phyloP scores from a whole-genome alignment of 2,113 vertebrate genomes.

The Willisornis vidua region DNA sequence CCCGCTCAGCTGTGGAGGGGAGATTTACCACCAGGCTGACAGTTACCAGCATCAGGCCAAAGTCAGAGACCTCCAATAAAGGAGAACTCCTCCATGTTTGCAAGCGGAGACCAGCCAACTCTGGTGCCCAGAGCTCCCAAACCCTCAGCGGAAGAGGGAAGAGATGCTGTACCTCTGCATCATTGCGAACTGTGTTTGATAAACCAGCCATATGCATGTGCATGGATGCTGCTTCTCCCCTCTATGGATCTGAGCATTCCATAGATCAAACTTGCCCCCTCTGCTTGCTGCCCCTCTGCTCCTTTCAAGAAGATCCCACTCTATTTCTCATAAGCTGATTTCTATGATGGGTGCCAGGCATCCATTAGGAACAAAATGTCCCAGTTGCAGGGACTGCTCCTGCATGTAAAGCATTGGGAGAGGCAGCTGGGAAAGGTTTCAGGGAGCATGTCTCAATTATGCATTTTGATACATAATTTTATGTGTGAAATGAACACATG shows the following conservation, averaged over 20 bases:
- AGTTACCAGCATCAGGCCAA: not conserved
- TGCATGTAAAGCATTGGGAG: not conserved
- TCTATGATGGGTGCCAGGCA: not conserved
- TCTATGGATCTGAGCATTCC: rapidly evolving
- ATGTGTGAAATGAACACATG: conserved; percentile 34
- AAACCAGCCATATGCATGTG: not conserved
- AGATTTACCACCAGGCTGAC: not conserved
- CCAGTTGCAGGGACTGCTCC: not conserved
- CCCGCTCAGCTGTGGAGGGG: rapidly evolving
- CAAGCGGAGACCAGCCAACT: not conserved
- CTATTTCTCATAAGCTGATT: not conserved
- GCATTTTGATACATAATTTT: conserved; percentile 30
- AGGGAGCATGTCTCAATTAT: not conserved
- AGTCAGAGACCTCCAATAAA: not conserved
- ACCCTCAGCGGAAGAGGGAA: not conserved
- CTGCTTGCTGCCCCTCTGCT: not conserved
- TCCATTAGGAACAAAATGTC: not conserved
- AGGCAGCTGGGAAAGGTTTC: not conserved
- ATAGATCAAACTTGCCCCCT: not conserved
- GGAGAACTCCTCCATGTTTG: not conserved
- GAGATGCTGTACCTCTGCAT: not conserved
- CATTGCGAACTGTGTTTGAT: rapidly evolving
- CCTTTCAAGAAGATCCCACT: not conserved
- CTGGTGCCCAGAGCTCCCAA: not conserved
- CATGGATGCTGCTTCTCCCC: not conserved